Evolutionary conservation across 2,113 vertebrate genomes (phyloP), one percentile per base, ranked within the genome.

Genomic region (Irena cyanogastra): DNA sequence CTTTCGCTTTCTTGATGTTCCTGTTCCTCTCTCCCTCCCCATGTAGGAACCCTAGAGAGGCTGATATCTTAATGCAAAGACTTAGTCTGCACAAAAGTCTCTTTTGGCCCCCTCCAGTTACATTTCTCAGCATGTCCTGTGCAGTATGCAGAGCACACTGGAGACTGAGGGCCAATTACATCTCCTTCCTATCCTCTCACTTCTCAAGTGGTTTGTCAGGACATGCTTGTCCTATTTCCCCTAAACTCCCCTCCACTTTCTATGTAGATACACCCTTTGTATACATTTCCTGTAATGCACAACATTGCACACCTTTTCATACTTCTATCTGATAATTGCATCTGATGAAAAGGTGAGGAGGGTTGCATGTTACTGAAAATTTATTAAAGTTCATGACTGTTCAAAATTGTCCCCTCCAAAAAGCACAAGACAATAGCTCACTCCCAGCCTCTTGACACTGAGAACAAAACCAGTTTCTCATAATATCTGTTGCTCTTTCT

Each of bases 301-400:
- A 56, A 6, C 0, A 1, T 4, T 3, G 2, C 13, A 57, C 22
- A 78, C 7, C 3, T 68, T 85, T 54, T 75, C 37, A 12, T 26
- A 10, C 7, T 68, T 41, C 37, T 83, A 2, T 41, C 42, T 50
- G 26, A 50, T 52, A 39, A 65, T 23, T 56, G 39, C 7, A 16
- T 10, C 41, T 72, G 24, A 69, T 13, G 28, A 83, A 74, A 70
- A 83, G 13, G 14, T 47, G 27, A 87, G 33, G 6, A 74, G 22
- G 3, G 6, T 14, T 39, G 23, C 22, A 3, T 5, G 5, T 66
- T 50, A 52, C 35, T 28, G 9, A 39, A 63, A 60, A 85, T 35
- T 49, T 53, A 56, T 31, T 2, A 24, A 91, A 75, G 17, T 26
- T 19, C 28, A 23, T 7, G 12, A 31, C 35, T 63, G 37, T 63